Base-by-base conservation (phyloP, 2,888 invertebrate species). In the Ptychoptera albimana region DNA sequence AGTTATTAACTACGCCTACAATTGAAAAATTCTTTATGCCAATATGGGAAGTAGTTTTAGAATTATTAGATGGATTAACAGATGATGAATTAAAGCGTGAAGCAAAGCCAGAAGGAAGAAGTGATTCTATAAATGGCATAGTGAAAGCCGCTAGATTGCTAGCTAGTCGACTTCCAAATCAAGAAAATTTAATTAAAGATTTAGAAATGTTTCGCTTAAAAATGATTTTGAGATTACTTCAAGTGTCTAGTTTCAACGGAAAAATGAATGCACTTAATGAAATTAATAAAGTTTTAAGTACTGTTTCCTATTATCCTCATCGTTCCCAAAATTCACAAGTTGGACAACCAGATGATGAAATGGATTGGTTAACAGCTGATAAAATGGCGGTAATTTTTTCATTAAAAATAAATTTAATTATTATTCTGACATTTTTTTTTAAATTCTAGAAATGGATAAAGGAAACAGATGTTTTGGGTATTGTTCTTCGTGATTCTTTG, bases 241-340 rank as follows among this genome's bases (percentile, higher is more conserved):
- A 93, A 74, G 92, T 94, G 63, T 93, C 94, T 16, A 94, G 94
- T 44, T 97, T 96, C 63, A 96, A 94, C 69, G 94, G 96, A 34
- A 96, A 96, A 73, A 97, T 97, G 96, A 94, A 94, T 58, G 96
- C 96, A 15, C 70, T 97, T 50, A 94, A 96, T 65, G 96, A 97
- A 73, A 91, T 97, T 46, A 96, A 96, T 68, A 94, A 96, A 72
- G 86, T 96, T 42, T 85, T 91, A 51, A 83, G 86, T 47, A 83
- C 85, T 56, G 89, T 93, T 47, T 81, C 85, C 45, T 91, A 88
- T 62, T 91, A 88, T 66, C 83, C 88, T 7, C 88, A 79, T 62
- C 69, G 79, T 43, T 58, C 60, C 11, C 79, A 77, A 58, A 74
- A 75, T 47, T 68, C 79, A 46, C 59, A 60, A 2, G 79, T 79